These are phyloP conservation scores for Conomelus anceps DNA, from an alignment of 2,888 invertebrate species.

Conservation along the genomic window DNA sequence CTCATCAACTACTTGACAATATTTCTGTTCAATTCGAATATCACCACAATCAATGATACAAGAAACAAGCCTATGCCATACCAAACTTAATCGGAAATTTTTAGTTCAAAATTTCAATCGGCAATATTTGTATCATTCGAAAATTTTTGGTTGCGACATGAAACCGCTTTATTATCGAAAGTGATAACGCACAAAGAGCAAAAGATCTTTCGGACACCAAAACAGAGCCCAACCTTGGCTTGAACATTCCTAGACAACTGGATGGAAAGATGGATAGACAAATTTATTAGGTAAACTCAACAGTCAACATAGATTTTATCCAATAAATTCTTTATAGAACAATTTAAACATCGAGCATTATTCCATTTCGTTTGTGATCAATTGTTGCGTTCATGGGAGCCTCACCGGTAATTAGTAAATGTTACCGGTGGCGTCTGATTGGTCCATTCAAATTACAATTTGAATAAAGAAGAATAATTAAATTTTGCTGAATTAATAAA, in stretches of 20 bases:
- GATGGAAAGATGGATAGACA: not conserved
- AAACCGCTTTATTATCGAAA: slow-evolving; percentile 27
- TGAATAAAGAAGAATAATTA: too few relatives aligned
- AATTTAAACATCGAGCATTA: too few relatives aligned
- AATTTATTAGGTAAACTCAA: not conserved
- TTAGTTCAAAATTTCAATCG: not conserved
- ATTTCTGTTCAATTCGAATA: not conserved
- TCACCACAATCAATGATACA: slow-evolving; percentile 38
- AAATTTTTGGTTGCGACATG: slow-evolving; percentile 24
- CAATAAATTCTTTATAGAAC: not conserved
- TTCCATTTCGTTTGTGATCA: too few relatives aligned
- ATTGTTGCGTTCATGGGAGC: too few relatives aligned
- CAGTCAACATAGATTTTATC: not conserved
- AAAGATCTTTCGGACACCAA: slow-evolving; percentile 48
- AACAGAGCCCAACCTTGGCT: slow-evolving; percentile 48
- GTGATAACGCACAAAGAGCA: slow-evolving; percentile 48
- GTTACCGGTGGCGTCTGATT: too few relatives aligned
- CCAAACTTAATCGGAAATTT: slow-evolving; percentile 41
- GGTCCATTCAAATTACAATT: too few relatives aligned
- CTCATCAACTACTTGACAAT: slow-evolving; percentile 10
- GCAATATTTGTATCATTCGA: not conserved
- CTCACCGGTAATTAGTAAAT: too few relatives aligned
- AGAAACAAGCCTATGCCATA: slow-evolving; percentile 44
- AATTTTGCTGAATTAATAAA: too few relatives aligned
- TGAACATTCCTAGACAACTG: not conserved